Evolutionary conservation across 2,797 vertebrate genomes (phyloP), one percentile per base, ranked within the genome.

Genomic region (Hypotaenidia philippensis): DNA sequence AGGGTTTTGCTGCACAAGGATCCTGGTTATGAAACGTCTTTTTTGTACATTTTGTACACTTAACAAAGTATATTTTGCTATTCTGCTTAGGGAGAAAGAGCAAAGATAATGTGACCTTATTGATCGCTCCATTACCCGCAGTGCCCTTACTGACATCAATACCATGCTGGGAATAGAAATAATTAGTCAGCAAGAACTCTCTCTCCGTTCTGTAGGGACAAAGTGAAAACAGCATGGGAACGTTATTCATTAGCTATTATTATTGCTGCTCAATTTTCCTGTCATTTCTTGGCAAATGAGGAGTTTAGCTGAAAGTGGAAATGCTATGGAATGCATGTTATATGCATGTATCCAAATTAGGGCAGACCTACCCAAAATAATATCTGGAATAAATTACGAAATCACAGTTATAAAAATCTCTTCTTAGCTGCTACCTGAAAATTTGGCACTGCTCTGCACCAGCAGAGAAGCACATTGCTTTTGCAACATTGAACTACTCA

Each of bases 141-240:
- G 27, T 94, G 90, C 81, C 91, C 89, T 96, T 81, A 90, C 79
- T 96, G 94, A 91, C 72, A 90, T 90, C 87, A 81, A 63, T 50
- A 78, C 50, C 13, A 2, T 78, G 50, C 85, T 90, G 41, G 72
- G 88, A 94, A 94, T 94, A 93, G 90, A 94, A 96, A 55, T 93
- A 72, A 95, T 93, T 76, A 90, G 61, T 93, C 95, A 91, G 79
- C 90, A 90, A 90, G 83, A 95, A 44, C 57, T 61, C 17, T 52
- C 40, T 52, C 65, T 34, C n/a, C 1, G 0, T 78, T 88, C 82
- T 90, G 31, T 31, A 75, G 36, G 41, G 61, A 72, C 55, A 80
- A 75, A 87, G n/a, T 59, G 6, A 91, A 89, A 80, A 23, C 40
- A 72, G 26, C 31, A 34, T 31, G 38, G 47, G 41, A 74, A 57